Conservation (phyloP, 2,797 vertebrate genomes). For the Pipistrellus kuhlii region DNA sequence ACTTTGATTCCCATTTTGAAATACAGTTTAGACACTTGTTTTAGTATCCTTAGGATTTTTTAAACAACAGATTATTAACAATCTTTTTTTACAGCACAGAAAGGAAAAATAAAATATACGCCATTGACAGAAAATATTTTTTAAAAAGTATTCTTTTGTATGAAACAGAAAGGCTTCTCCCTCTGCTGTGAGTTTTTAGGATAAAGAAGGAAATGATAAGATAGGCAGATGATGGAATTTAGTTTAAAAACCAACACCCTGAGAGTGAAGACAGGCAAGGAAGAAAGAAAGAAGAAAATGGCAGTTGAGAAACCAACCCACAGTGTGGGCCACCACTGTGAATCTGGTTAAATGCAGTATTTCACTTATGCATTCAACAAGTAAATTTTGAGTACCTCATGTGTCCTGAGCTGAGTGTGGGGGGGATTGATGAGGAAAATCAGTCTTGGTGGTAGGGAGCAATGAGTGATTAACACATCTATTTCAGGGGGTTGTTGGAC, state of each 20-base stretch:
- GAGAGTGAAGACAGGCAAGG: neutral
- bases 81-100: constrained; percentile 38
- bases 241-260: neutral
- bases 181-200: neutral
- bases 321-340: neutral
- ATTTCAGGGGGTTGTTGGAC: neutral
- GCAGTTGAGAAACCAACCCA: neutral
- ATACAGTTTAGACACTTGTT: constrained; percentile 44
- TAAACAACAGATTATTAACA: neutral
- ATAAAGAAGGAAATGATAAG: constrained; percentile 19
- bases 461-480: neutral
- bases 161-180: neutral
- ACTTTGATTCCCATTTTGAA: constrained; percentile 66
- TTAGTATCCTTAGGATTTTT: neutral
- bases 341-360: neutral
- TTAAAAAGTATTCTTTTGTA: neutral
- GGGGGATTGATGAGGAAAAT: neutral
- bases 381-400: neutral
- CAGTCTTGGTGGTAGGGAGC: neutral
- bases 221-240: constrained; percentile 41
- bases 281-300: neutral
- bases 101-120: constrained; percentile 38
- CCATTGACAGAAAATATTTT: constrained; percentile 12
- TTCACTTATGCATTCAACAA: constrained; percentile 23
- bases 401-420: neutral